A percentile compares a stretch with the other conserved stretches of the same genome.
phyloP scores from a whole-genome alignment of 2,888 invertebrate species.

The Gymnoscelis rufifasciata region DNA sequence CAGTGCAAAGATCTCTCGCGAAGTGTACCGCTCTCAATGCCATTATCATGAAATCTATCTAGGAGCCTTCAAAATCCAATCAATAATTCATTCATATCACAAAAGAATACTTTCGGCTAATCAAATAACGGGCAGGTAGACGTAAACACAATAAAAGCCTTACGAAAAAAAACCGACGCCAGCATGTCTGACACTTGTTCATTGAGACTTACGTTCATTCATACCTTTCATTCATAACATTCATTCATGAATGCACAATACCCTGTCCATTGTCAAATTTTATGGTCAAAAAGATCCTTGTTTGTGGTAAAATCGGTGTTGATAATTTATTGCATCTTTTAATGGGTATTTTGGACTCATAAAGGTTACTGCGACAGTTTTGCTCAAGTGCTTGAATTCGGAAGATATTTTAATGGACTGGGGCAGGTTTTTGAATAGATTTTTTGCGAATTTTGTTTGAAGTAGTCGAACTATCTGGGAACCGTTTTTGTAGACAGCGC shows the following conservation, averaged over 20 bases:
- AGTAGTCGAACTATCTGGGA: constrained; percentile 4
- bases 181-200: constrained; percentile 38
- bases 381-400: constrained; percentile 25
- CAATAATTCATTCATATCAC: constrained; percentile 1
- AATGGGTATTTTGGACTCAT: constrained; percentile 18
- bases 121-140: constrained; percentile 27
- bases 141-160: constrained; percentile 25
- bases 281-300: constrained; percentile 31
- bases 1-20: too few species aligned
- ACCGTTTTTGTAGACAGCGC: constrained; percentile 2
- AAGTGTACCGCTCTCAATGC: too few species aligned
- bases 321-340: constrained; percentile 42
- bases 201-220: too few species aligned
- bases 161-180: constrained; percentile 39
- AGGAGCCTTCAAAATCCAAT: constrained; percentile 4
- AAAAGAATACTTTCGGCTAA: constrained; percentile 21
- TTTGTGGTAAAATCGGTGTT: constrained; percentile 43
- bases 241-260: constrained; percentile 29
- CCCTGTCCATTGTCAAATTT: constrained; percentile 26
- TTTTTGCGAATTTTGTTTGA: constrained; percentile 1
- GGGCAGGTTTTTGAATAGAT: constrained; percentile 1
- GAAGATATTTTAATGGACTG: constrained; percentile 27
- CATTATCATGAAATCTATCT: too few species aligned
- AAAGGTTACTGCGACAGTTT: constrained; percentile 22
- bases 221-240: constrained; percentile 35